A percentile compares a stretch with the other conserved stretches of the same genome.
phyloP scores from a whole-genome alignment of 2,888 invertebrate genomes.

The Endotricha flammealis region DNA sequence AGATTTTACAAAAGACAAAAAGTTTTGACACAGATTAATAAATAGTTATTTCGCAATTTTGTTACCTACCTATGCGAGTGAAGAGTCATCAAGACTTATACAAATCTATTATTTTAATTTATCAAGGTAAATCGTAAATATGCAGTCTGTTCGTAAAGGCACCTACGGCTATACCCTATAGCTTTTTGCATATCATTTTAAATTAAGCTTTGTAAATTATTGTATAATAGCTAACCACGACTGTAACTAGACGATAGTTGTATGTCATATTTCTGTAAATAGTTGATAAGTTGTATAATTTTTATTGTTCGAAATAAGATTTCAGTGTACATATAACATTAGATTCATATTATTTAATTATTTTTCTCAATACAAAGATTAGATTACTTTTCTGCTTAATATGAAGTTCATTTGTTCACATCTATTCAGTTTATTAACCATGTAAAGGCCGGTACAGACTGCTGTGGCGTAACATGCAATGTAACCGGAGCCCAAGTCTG shows the following conservation, averaged over 20 bases:
- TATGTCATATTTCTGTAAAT: constrained; percentile 44
- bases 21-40: neutral
- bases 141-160: constrained; percentile 6
- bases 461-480: too few relatives aligned
- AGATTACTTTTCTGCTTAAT: too few relatives aligned
- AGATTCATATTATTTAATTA: constrained; percentile 22
- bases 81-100: too few relatives aligned
- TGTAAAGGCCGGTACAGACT: too few relatives aligned
- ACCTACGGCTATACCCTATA: constrained; percentile 36
- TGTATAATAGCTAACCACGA: constrained; percentile 66
- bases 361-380: constrained; percentile 15
- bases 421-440: too few relatives aligned
- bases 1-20: too few relatives aligned
- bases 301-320: constrained; percentile 58
- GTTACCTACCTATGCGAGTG: too few relatives aligned
- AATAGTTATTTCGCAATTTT: neutral
- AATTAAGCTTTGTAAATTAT: constrained; percentile 73
- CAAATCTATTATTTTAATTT: too few relatives aligned
- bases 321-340: constrained; percentile 60
- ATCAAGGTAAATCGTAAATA: constrained; percentile 22
- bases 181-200: constrained; percentile 76
- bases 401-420: too few relatives aligned
- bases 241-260: constrained; percentile 60
- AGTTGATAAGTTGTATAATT: constrained; percentile 44
- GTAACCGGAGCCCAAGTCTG: too few relatives aligned